A percentile compares a stretch with the other conserved stretches of the same genome.
phyloP scores from a whole-genome alignment of 2,888 invertebrate genomes.

The Anoplius nigerrimus region DNA sequence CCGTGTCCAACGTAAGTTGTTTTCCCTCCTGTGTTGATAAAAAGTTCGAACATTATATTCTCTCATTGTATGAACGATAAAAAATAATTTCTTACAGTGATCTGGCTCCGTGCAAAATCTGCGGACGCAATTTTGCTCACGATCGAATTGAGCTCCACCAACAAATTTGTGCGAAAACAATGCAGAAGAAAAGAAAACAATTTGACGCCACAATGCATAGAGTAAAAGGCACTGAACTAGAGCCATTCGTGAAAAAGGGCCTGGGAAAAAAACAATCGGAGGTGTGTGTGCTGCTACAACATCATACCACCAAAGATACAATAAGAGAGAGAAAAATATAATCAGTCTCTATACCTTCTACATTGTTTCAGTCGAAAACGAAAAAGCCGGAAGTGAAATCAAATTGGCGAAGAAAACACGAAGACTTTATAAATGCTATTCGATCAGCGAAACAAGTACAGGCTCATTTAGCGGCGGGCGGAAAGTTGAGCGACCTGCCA shows the following conservation, averaged over 20 bases:
- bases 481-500: conserved; percentile 90
- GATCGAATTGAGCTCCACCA: conserved; percentile 91
- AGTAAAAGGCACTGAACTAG: conserved; percentile 92
- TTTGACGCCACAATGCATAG: conserved; percentile 95
- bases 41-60: too few species aligned
- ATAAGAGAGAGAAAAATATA: too few species aligned
- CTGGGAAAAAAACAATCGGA: conserved; percentile 40
- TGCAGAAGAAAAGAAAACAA: conserved; percentile 88
- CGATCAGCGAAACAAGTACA: conserved; percentile 92
- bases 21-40: background rate
- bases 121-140: conserved; percentile 86
- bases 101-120: conserved; percentile 82
- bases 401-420: conserved; percentile 95
- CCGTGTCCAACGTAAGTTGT: background rate
- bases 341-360: background rate
- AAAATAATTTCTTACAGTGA: conserved; percentile 49
- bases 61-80: too few species aligned
- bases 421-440: conserved; percentile 94
- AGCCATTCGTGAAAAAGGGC: conserved; percentile 81
- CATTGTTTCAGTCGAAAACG: conserved; percentile 54
- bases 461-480: conserved; percentile 87
- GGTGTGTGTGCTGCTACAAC: conserved; percentile 42
- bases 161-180: conserved; percentile 88
- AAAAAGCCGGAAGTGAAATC: conserved; percentile 68
- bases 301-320: too few species aligned